Evolutionary conservation across 2,797 vertebrate species (phyloP), one percentile per base, ranked within the genome.

Genomic region (Sparidentex hasta): DNA sequence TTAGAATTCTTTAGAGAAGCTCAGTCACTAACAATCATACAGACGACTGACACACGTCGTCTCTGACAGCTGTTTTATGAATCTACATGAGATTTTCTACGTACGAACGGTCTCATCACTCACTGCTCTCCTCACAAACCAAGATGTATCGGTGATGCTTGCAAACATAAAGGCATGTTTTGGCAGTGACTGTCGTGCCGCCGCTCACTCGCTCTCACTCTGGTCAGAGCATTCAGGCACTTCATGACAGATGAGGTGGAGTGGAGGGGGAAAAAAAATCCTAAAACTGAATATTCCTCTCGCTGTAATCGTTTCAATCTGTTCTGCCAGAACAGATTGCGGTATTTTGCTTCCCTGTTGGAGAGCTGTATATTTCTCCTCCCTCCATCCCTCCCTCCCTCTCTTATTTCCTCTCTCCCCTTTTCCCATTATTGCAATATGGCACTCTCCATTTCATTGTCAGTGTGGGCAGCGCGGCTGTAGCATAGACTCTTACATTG

Each of bases 251-350:
- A 92, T 81, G 84, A 87, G 81, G 75, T 74, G 55, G 72, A 63
- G 33, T 43, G 17, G 25, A 73, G 29, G 25, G 2, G 25, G 2
- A 43, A 51, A 57, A 65, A 76, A 76, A 71, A 66, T 46, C 67
- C 67, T 52, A 17, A 87, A 90, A 86, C 81, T 87, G 84, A 89
- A 88, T 85, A 90, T 93, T 93, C 81, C 78, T 72, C 43, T 87
- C 80, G 38, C 76, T 80, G 82, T 93, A 93, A 95, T 93, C 68
- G 65, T 91, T 94, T 92, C 91, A 92, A 86, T 91, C 89, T 92
- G 90, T 87, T 89, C 82, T 89, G 80, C 89, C 88, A 87, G 85
- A 90, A 88, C 91, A 94, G 88, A 95, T 93, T 93, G 94, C 14
- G 23, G 84, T 91, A 75, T 92, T 93, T 93, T 91, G 85, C 87